Evolutionary conservation across 2,888 invertebrate genomes (phyloP).

Genomic region (Lymantria dispar): DNA sequence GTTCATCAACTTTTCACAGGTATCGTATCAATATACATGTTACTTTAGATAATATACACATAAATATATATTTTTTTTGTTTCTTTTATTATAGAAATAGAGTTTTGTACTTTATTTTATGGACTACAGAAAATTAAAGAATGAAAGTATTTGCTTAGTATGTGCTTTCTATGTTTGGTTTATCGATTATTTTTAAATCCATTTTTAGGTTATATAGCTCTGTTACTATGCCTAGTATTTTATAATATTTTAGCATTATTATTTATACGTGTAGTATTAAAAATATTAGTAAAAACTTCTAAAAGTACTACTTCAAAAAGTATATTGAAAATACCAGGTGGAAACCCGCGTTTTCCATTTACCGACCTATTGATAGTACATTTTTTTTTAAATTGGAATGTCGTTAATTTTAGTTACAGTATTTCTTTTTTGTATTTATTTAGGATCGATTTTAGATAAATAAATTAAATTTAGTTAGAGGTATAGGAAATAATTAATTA

Average conservation of each 20-base stretch:
- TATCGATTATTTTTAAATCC: constrained; percentile 28
- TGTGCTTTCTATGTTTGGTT: constrained; percentile 16
- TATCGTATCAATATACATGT: constrained; percentile 12
- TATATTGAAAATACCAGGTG: no score
- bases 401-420: no score
- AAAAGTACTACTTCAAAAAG: no score
- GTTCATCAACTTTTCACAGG: constrained; percentile 19
- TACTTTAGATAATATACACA: constrained; percentile 20
- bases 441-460: no score
- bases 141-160: constrained; percentile 3
- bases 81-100: background rate
- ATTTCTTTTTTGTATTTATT: no score
- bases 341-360: no score
- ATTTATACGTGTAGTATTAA: background rate
- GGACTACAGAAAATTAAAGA: constrained; percentile 6
- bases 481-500: no score
- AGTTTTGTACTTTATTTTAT: constrained; percentile 1
- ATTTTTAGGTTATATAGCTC: constrained; percentile 16
- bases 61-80: constrained; percentile 10
- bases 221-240: constrained; percentile 6
- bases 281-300: no score
- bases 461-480: no score
- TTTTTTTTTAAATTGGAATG: no score
- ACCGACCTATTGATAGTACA: no score
- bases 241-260: background rate